phyloP scores from a whole-genome alignment of 2,113 vertebrate genomes.

The Montifringilla adamsi region DNA sequence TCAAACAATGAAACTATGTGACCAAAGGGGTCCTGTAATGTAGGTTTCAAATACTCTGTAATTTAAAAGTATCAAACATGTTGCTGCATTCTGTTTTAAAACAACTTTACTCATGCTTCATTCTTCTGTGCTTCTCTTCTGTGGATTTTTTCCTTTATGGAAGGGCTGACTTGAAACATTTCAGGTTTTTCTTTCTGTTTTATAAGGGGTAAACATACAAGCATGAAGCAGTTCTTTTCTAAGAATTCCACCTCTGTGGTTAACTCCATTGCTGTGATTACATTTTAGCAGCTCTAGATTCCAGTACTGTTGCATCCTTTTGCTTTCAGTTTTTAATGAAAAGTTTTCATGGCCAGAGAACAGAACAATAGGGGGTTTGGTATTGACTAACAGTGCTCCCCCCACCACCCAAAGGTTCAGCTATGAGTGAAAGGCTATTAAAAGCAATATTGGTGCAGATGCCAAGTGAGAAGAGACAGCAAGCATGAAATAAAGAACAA shows the following conservation, averaged over 20 bases:
- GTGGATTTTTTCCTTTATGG: background rate
- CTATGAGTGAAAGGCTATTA: background rate
- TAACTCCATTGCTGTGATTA: background rate
- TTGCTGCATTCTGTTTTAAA: background rate
- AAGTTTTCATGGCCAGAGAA: background rate
- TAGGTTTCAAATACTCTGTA: background rate
- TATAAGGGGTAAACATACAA: background rate
- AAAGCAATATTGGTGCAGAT: background rate
- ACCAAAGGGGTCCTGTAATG: background rate
- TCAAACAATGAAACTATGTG: background rate
- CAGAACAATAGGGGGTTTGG: background rate
- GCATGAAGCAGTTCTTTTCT: background rate
- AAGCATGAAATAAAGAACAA: background rate
- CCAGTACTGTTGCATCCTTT: background rate
- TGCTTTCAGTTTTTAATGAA: background rate
- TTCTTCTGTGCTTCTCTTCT: background rate
- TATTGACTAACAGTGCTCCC: background rate
- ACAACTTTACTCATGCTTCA: background rate
- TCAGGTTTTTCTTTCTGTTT: background rate
- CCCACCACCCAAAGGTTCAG: background rate
- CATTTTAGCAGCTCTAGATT: background rate
- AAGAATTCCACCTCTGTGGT: background rate
- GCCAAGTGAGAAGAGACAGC: background rate
- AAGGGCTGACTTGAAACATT: background rate
- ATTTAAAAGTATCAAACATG: background rate